Evolutionary conservation across 2,888 invertebrate species (phyloP), one percentile per base, ranked within the genome.

Genomic region (Pogonocherus hispidulus): DNA sequence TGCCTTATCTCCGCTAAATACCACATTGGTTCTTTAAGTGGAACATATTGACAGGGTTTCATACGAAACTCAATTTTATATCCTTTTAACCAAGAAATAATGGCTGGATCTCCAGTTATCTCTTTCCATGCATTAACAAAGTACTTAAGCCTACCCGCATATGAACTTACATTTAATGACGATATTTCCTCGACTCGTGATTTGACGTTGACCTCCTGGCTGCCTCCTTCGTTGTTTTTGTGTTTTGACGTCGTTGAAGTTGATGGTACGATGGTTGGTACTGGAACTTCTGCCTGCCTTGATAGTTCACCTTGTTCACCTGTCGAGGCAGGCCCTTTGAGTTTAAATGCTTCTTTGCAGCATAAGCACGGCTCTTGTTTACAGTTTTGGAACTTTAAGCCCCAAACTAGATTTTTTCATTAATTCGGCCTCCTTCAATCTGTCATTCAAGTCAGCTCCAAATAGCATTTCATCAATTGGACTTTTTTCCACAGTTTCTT

Each of bases 221-320:
- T 46, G 32, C 32, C 27, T 27, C 47, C 27, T 27, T 46, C 47
- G 47, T 47, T 27, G 1, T 59, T 59, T 16, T 59, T 14, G 22
- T 44, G 46, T 20, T 44, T 20, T 46, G 59, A 14, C 44, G 46
- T 5, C 9, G 41, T 22, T 59, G 59, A 20, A 27, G 41, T 22
- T 59, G 59, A 20, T 44, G 27, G 46, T 16, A 60, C 54, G n/a
- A 59, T 22, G 20, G 44, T 41, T 60, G 54, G 20, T 22, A 35
- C 23, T 52, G 69, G 54, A 37, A 54, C 55, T 49, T 35, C 54
- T 64, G 54, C 59, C 59, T 46, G 52, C 54, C 63, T 59, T 46
- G 54, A 41, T 18, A 27, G 1, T 35, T 37, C 32, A 19, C 11
- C 19, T n/a, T 32, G 32, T 51, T 37, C 16, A 44, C 44, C 6